Percentiles rank a stretch among this genome's conserved stretches.
phyloP scores from a whole-genome alignment of 1,140 invertebrate species.

The Hormaphis cornu region DNA sequence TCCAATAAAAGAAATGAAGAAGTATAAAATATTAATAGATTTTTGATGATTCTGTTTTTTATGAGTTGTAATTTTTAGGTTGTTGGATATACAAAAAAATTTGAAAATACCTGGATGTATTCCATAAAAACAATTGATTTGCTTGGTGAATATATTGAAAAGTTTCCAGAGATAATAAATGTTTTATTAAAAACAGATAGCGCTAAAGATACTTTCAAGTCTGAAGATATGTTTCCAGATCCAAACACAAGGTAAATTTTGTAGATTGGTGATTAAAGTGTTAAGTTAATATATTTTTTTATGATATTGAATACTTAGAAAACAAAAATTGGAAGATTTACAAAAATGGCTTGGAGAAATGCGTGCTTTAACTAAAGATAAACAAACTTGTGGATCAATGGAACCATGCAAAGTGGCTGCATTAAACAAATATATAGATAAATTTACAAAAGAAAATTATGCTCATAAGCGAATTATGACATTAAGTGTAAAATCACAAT shows the following conservation, averaged over 20 bases:
- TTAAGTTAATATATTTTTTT: not conserved
- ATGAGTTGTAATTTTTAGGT: conserved; percentile 45
- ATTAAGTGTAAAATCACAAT: conserved; percentile 63
- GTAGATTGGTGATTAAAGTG: not conserved
- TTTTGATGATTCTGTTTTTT: not conserved
- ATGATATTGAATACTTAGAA: not conserved
- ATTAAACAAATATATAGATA: conserved; percentile 18
- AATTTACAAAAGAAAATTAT: conserved; percentile 22
- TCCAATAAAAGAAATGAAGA: conserved; percentile 68
- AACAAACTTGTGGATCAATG: conserved; percentile 23
- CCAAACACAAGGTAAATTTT: conserved; percentile 4
- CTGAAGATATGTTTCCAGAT: conserved; percentile 55
- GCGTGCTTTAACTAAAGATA: conserved; percentile 32
- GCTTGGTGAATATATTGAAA: conserved; percentile 56
- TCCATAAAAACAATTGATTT: conserved; percentile 64
- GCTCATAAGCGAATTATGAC: conserved; percentile 44
- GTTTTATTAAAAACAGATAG: conserved; percentile 44
- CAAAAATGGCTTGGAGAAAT: conserved; percentile 17
- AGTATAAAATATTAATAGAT: conserved; percentile 42
- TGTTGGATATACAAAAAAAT: conserved; percentile 68
- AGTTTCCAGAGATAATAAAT: conserved; percentile 67
- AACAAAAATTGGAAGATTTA: conserved; percentile 1
- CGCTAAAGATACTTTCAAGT: conserved; percentile 51
- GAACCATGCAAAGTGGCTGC: conserved; percentile 23
- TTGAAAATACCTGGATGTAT: conserved; percentile 63